Base-by-base conservation (phyloP, 2,113 vertebrate genomes). In the Glaucomys volans region DNA sequence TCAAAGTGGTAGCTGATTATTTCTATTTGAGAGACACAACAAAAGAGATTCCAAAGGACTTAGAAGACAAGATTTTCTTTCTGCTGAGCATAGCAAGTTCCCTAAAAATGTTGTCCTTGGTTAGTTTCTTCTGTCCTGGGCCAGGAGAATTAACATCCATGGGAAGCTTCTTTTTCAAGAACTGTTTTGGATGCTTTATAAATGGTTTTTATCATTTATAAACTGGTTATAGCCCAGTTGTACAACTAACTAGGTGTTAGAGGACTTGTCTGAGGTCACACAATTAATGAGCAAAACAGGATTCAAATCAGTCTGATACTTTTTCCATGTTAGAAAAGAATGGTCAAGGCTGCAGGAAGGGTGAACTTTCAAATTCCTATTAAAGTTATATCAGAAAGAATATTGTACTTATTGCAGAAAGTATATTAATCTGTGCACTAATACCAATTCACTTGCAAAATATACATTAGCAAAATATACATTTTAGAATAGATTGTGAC, bases 31-130 rank as follows among this genome's bases (percentile, higher is more conserved):
- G 54, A 71, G 69, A 59, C 13, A 75, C 32, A 50, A 37, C 32
- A 76, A 84, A 77, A 54, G 64, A 90, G 30, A 71, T 24, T 50
- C 57, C 1, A 12, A 42, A 67, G 40, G 85, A 66, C 30, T 84
- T 95, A 22, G 37, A 72, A 95, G 37, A 66, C 32, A 69, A 94
- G 50, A 66, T 69, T 59, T 77, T 14, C 42, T 88, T 87, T 90
- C 75, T 32, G 13, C 2, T 57, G 47, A 81, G 52, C 59, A 35
- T 44, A 94, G 26, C 28, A 47, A 52, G 64, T 35, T 5, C 26
- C 54, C 71, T 79, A 0, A 37, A 59, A 69, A 50, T 74, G 52
- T 40, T 64, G 81, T 93, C 47, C 77, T 18, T 62, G 66, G 6
- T 40, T 88, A 47, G 22, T 77, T 77, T 81, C 18, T 85, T 92